phyloP scores from a whole-genome alignment of 30 jellyfish, hydroid and myxozoan genomes.

The Aurelia coerulea region DNA sequence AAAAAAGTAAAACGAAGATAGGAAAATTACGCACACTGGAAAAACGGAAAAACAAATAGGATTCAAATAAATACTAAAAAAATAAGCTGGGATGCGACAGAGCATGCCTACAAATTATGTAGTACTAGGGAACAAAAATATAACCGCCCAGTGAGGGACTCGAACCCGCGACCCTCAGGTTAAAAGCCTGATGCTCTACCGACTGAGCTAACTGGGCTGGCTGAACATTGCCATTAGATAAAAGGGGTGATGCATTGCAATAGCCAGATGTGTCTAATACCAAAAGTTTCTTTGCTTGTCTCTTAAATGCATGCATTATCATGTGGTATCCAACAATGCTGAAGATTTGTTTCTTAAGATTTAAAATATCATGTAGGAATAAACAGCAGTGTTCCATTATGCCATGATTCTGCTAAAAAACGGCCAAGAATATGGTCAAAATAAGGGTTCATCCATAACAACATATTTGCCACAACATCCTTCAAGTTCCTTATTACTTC shows the following conservation, averaged over 20 bases:
- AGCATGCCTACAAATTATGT: neutral
- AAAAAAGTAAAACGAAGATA: no score
- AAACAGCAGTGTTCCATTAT: no score
- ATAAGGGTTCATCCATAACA: no score
- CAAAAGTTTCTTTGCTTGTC: neutral
- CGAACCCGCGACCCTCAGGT: conserved; percentile 93
- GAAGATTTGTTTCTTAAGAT: neutral
- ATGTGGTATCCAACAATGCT: neutral
- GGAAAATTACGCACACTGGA: neutral
- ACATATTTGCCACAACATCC: no score
- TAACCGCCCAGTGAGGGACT: conserved; percentile 81
- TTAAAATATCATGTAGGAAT: no score
- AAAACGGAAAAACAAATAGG: neutral
- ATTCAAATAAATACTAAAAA: neutral
- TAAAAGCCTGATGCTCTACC: conserved; percentile 89
- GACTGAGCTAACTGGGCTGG: conserved; percentile 87
- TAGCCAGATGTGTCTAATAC: no score
- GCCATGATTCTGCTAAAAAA: no score
- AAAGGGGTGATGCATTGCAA: no score
- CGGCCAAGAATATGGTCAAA: no score
- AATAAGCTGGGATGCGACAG: neutral
- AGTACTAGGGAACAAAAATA: neutral
- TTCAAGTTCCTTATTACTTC: no score
- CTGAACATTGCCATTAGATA: neutral
- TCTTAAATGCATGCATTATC: neutral